Percentiles rank a stretch among this genome's conserved stretches.
Evolutionary conservation across 2,797 vertebrate species (phyloP).

Genomic region (Lepilemur septentrionalis): DNA sequence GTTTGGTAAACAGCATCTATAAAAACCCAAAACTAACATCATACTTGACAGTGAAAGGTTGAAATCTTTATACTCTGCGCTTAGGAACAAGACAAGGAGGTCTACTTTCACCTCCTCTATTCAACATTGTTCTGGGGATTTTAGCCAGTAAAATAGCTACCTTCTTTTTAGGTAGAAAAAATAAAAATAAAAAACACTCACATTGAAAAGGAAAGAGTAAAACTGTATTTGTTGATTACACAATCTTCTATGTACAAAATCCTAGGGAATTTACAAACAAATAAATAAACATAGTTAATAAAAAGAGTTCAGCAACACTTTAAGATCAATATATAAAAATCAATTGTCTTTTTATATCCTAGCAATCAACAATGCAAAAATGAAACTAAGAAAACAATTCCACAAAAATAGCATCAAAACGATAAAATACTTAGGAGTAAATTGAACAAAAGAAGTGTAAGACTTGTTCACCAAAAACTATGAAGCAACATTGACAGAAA

Average conservation of each 20-base stretch:
- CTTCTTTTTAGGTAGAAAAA: neutral
- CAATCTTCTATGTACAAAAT: neutral
- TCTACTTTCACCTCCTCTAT: neutral
- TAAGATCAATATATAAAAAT: neutral
- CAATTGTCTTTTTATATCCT: neutral
- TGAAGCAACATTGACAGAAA: neutral
- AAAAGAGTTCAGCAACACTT: neutral
- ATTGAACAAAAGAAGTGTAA: neutral
- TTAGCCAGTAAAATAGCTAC: neutral
- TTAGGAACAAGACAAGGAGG: neutral
- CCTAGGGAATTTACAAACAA: neutral
- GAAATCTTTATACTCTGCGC: neutral
- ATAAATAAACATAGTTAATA: neutral
- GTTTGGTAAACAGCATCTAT: neutral
- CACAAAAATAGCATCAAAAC: neutral
- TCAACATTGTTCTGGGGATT: neutral
- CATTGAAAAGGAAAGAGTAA: neutral
- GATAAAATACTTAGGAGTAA: neutral
- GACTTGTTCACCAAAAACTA: neutral
- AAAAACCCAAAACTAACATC: constrained; percentile 8
- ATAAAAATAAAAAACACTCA: neutral
- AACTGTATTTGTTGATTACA: neutral
- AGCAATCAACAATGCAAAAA: neutral
- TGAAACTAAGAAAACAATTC: neutral
- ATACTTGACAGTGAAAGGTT: neutral